Evolutionary conservation across 2,888 invertebrate genomes (phyloP).

Genomic region (Oxystoma pomonae): DNA sequence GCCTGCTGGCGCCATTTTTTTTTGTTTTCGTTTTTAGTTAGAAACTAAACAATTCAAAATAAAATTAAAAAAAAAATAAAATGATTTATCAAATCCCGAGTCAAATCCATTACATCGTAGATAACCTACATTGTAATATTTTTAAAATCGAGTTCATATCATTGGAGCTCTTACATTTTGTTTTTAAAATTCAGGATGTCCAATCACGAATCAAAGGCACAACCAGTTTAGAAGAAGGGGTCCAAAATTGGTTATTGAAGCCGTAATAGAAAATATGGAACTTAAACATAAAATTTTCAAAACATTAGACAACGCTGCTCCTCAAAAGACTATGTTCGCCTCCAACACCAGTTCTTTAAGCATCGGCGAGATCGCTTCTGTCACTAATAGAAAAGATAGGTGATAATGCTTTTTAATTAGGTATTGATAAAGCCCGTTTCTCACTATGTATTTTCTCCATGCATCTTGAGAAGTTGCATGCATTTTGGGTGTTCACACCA

Average conservation of each 20-base stretch:
- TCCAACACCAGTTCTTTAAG: constrained; percentile 88
- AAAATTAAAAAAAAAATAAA: too few relatives aligned
- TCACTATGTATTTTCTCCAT: too few relatives aligned
- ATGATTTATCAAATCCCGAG: too few relatives aligned
- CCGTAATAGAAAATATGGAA: constrained; percentile 78
- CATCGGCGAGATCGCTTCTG: constrained; percentile 72
- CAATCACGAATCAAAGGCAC: constrained; percentile 54
- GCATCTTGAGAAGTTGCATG: too few relatives aligned
- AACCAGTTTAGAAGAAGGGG: constrained; percentile 58
- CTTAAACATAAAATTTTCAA: constrained; percentile 66
- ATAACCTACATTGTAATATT: background rate
- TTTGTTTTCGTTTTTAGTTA: too few relatives aligned
- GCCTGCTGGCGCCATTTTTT: too few relatives aligned
- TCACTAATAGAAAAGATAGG: constrained; percentile 66
- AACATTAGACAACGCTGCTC: constrained; percentile 69
- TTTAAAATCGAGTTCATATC: background rate
- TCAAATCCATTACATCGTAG: too few relatives aligned
- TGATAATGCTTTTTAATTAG: too few relatives aligned
- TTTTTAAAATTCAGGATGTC: background rate
- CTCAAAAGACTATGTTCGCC: constrained; percentile 72
- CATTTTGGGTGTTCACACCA: too few relatives aligned
- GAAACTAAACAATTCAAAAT: too few relatives aligned
- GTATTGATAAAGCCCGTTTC: too few relatives aligned
- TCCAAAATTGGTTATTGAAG: constrained; percentile 74
- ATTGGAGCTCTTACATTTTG: too few relatives aligned